phyloP scores from a whole-genome alignment of 2,797 vertebrate species.

The Stomatorhinus walkeri region DNA sequence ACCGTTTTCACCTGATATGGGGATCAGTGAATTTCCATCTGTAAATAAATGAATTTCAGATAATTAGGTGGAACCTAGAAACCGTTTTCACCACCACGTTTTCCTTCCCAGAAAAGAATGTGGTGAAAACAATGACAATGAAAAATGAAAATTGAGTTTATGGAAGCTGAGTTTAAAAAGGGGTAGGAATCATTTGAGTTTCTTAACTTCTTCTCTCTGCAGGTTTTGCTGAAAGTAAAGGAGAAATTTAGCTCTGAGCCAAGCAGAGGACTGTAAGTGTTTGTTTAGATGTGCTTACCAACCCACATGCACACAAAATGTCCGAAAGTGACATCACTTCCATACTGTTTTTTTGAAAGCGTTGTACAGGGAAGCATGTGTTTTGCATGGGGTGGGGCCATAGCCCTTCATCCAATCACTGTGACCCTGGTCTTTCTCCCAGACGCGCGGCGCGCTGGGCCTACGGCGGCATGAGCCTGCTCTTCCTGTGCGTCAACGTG shows the following conservation, averaged over 20 bases:
- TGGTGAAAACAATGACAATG: neutral
- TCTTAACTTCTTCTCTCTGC: conserved; percentile 18
- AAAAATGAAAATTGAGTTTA: no score
- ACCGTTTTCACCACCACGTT: neutral
- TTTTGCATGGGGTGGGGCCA: neutral
- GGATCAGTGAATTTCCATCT: neutral
- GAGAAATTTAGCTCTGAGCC: conserved; percentile 57
- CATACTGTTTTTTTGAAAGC: neutral
- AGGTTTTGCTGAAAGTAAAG: conserved; percentile 78
- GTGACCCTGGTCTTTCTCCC: neutral
- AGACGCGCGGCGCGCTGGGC: conserved; percentile 46
- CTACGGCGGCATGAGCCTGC: conserved; percentile 52
- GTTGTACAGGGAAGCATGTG: neutral
- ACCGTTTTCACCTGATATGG: neutral
- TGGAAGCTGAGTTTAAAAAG: neutral
- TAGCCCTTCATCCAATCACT: neutral
- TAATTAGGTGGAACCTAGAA: neutral
- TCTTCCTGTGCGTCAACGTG: conserved; percentile 72
- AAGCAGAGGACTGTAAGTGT: conserved; percentile 68
- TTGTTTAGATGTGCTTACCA: neutral
- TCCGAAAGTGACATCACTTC: neutral
- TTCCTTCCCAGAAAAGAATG: neutral
- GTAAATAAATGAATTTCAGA: neutral
- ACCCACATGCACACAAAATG: neutral
- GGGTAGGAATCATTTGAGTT: neutral